A percentile compares a stretch with the other conserved stretches of the same genome.
phyloP scores from a whole-genome alignment of 2,797 vertebrate species.

The Pseudochirops corinnae region DNA sequence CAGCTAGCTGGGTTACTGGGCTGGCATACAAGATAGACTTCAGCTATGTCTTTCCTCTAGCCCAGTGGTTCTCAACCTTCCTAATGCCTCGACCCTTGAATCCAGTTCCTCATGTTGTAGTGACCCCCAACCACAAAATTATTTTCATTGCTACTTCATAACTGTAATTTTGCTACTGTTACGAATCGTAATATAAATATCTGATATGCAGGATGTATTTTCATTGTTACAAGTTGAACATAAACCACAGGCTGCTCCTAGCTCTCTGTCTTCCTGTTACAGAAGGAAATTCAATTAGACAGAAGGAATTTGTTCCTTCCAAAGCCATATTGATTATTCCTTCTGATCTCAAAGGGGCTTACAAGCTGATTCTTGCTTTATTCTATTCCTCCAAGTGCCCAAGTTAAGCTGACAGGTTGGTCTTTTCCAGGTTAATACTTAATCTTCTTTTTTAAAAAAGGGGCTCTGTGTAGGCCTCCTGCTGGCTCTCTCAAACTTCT shows the following conservation, averaged over 20 bases:
- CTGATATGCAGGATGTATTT: too few relatives aligned
- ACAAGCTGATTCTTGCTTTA: neutral
- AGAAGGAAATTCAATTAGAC: constrained; percentile 1
- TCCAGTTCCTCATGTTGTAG: too few relatives aligned
- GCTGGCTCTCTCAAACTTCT: neutral
- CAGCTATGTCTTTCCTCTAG: neutral
- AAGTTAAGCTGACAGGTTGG: neutral
- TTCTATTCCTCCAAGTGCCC: neutral
- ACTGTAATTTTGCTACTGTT: too few relatives aligned
- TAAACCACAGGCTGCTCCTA: too few relatives aligned
- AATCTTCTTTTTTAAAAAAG: neutral
- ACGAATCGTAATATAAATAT: too few relatives aligned
- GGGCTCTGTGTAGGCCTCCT: neutral
- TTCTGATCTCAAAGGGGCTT: neutral
- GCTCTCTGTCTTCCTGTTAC: neutral
- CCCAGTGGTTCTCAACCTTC: neutral
- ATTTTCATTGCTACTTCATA: too few relatives aligned
- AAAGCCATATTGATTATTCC: neutral
- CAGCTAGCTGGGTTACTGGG: neutral
- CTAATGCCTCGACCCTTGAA: too few relatives aligned
- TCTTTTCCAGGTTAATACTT: neutral
- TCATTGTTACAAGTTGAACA: too few relatives aligned
- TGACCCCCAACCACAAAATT: too few relatives aligned
- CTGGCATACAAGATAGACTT: neutral
- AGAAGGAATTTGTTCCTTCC: neutral